A percentile compares a stretch with the other conserved stretches of the same genome.
phyloP scores from a whole-genome alignment of 23 tunicate species.

The Styela clava region DNA sequence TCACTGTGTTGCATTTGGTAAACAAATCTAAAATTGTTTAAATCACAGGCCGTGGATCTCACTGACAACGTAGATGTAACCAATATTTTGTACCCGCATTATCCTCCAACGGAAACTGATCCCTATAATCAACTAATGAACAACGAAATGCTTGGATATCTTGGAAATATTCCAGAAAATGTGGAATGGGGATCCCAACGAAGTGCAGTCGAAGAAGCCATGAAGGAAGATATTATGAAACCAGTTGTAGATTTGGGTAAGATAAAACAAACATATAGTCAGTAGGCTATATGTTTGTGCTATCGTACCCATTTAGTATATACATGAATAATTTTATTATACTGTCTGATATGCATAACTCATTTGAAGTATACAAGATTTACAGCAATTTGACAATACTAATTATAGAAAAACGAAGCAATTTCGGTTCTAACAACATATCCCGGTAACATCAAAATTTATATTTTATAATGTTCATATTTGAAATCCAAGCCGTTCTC shows the following conservation, averaged over 20 bases:
- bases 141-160: slow-evolving; percentile 48
- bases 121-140: slow-evolving; percentile 69
- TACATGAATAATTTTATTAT: no score
- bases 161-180: slow-evolving; percentile 55
- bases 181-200: slow-evolving; percentile 93
- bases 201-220: slow-evolving; percentile 54
- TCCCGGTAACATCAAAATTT: no score
- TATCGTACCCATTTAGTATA: not conserved
- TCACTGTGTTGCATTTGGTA: no score
- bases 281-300: no score
- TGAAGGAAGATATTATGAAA: slow-evolving; percentile 87
- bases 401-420: no score
- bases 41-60: slow-evolving; percentile 43
- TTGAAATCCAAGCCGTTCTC: no score
- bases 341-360: no score
- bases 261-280: not conserved
- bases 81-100: slow-evolving; percentile 82
- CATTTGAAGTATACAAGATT: no score
- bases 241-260: slow-evolving; percentile 71
- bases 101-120: slow-evolving; percentile 48
- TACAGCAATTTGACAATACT: no score
- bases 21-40: no score
- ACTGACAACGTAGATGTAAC: slow-evolving; percentile 88
- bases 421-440: no score
- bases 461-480: no score